Evolutionary conservation across 2,113 vertebrate genomes (phyloP).

Genomic region (Capra hircus): DNA sequence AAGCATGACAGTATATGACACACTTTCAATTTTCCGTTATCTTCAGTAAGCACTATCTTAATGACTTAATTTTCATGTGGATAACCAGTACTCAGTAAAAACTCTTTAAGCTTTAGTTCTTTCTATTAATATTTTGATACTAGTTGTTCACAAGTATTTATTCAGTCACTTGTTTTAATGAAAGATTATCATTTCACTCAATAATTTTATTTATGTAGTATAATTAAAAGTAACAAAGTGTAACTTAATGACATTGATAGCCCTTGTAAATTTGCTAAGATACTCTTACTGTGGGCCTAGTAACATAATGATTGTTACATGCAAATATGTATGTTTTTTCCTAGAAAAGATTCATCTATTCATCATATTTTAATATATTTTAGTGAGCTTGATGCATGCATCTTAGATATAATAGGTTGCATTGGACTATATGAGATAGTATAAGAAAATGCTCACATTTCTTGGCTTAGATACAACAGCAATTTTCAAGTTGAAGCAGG

Average conservation of each 20-base stretch:
- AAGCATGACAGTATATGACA: not conserved
- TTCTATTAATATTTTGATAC: not conserved
- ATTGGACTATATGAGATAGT: not conserved
- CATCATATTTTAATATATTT: not conserved
- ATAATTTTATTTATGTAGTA: not conserved
- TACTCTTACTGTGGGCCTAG: not conserved
- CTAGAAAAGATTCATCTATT: not conserved
- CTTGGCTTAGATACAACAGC: not conserved
- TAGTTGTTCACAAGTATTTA: not conserved
- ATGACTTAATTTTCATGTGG: not conserved
- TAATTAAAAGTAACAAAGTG: not conserved
- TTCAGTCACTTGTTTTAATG: not conserved
- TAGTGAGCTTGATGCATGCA: not conserved
- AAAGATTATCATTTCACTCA: not conserved
- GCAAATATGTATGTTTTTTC: not conserved
- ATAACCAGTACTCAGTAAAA: not conserved
- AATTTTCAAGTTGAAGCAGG: not conserved
- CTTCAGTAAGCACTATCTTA: not conserved
- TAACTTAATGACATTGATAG: not conserved
- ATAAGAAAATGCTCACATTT: not conserved
- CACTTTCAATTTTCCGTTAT: not conserved
- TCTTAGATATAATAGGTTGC: not conserved
- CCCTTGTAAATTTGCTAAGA: not conserved
- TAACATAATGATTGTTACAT: not conserved
- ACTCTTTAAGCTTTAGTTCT: not conserved